Evolutionary conservation across 2,888 invertebrate species (phyloP), one percentile per base, ranked within the genome.

Genomic region (Cetonia aurata): DNA sequence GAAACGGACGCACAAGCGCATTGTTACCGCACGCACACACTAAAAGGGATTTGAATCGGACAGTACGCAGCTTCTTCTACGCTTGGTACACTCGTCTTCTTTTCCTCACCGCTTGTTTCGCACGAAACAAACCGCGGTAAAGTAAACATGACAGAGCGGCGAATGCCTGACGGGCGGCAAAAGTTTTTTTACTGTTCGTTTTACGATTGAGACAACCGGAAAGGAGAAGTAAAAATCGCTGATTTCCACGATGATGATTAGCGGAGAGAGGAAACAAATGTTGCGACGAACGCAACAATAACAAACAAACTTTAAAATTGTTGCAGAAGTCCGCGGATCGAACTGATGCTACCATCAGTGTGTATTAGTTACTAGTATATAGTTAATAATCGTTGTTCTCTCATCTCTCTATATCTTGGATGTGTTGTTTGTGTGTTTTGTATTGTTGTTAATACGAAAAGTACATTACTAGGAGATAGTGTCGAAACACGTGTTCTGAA

Each of bases 281-380:
- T 56, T 48, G n/a, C 31, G 13, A 31, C 13, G 19, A 62, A 6
- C 13, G 17, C 33, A 62, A 62, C 48, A 48, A 62, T 37, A 48
- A 62, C 31, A 62, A 62, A 48, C 46, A 62, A 62, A 48, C 46
- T 48, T 48, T 60, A 62, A 42, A 33, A 33, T 48, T 31, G 13
- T 9, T 56, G 6, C 13, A 37, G 25, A 25, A 25, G 25, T 25
- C 25, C 25, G 46, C 50, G 33, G 33, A 62, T 15, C 3, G n/a
- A 37, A 15, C 53, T n/a, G 37, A 56, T 41, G 37, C 15, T 13
- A 9, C 13, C 31, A 8, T 10, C 62, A 48, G 62, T 62, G 62
- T 62, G 25, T 4, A n/a, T n/a, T n/a, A 25, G 25, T 25, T 25
- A 25, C 3, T 25, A 3, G 25, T 25, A 25, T 25, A 25, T 25